Evolutionary conservation across 92 coral and sea anemone species (phyloP), one percentile per base, ranked within the genome.

Genomic region (Phenganax stokvisi): DNA sequence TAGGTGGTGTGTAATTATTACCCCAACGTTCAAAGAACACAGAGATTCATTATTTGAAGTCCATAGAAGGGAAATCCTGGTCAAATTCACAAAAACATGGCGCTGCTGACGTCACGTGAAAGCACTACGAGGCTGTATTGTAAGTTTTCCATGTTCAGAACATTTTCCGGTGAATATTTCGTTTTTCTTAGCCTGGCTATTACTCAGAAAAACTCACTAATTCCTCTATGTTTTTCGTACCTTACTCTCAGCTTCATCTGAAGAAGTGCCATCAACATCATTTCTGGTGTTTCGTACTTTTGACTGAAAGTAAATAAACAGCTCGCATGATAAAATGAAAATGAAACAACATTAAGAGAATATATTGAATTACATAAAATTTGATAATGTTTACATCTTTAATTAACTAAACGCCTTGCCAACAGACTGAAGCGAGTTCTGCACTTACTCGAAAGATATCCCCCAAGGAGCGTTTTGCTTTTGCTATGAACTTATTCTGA

Each of bases 401-500:
- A 59, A 59, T 59, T 37, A 37, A 37, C 47, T 37, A 37, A 37
- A 37, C 47, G 47, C 47, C 47, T 5, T 37, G 2, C 47, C 47
- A 37, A 37, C 47, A 37, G 47, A 37, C 47, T 37, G 47, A 37
- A 37, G 51, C 30, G 30, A 64, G 37, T 64, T 64, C 6, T 25
- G 47, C 17, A 44, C 73, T 30, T 65, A 79, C 83, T 60, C 83
- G 67, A 27, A 79, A 79, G 7, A 79, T 79, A 64, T 79, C 83
- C 9, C 83, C 83, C 51, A 79, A 65, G 6, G 83, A 79, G 51
- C 83, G 83, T 64, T 79, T 79, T 17, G 83, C 83, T 51, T 79
- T 79, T 31, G 72, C 83, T 12, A 79, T 63, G 55, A 79, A 77
- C 61, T 77, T 79, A 44, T 52, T 79, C 44, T 30, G 71, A 79